phyloP scores from a whole-genome alignment of 2,113 vertebrate species.

The Daubentonia madagascariensis region DNA sequence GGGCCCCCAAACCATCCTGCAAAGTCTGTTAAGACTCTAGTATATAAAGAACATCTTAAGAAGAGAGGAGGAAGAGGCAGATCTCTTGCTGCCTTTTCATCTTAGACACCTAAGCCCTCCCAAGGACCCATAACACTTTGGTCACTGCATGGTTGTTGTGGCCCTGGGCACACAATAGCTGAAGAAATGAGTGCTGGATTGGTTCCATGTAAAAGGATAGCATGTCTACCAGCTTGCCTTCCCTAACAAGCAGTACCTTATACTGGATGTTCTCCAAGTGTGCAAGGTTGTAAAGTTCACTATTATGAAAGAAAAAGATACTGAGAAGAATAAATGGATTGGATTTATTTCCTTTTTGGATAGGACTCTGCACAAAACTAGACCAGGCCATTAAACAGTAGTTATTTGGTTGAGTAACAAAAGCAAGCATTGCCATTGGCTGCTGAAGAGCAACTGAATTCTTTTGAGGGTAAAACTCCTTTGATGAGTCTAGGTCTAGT shows the following conservation, averaged over 20 bases:
- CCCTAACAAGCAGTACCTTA: neutral
- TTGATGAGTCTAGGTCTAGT: constrained; percentile 90
- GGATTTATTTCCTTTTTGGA: constrained; percentile 94
- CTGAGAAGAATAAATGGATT: constrained; percentile 90
- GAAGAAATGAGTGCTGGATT: neutral
- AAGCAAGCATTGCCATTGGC: constrained; percentile 91
- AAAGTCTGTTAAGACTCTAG: neutral
- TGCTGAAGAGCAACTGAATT: constrained; percentile 91
- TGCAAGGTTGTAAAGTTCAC: constrained; percentile 85
- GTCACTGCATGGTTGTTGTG: neutral
- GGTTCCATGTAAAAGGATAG: neutral
- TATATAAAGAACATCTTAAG: neutral
- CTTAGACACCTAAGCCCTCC: neutral
- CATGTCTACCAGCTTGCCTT: neutral
- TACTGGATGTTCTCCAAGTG: neutral
- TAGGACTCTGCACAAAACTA: constrained; percentile 92
- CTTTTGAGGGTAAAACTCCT: constrained; percentile 90
- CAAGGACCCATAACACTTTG: neutral
- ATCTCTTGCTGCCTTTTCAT: neutral
- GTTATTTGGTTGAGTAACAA: constrained; percentile 91
- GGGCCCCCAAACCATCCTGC: neutral
- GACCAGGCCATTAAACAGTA: constrained; percentile 89
- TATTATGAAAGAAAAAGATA: constrained; percentile 92
- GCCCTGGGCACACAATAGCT: neutral
- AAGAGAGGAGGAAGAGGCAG: neutral